phyloP scores from a whole-genome alignment of 2,113 vertebrate genomes.

The Mirza zaza region DNA sequence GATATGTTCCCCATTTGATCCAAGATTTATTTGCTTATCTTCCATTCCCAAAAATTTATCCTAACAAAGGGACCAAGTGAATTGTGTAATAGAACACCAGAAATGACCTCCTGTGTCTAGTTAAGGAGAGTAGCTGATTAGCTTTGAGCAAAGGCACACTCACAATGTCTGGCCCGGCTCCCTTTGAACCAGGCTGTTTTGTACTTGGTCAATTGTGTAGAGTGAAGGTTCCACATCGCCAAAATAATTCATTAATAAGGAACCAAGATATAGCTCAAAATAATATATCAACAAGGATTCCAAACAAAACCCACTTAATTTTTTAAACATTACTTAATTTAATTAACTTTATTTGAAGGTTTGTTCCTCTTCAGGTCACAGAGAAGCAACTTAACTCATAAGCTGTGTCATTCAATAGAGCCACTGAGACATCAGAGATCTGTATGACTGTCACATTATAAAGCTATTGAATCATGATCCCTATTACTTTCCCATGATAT shows the following conservation, averaged over 20 bases:
- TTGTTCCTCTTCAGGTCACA: slow-evolving; percentile 1
- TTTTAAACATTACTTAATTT: slow-evolving; percentile 3
- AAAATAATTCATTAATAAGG: not conserved
- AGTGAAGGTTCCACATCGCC: not conserved
- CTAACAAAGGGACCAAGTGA: not conserved
- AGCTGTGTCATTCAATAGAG: not conserved
- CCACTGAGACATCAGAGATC: not conserved
- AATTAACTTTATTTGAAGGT: not conserved
- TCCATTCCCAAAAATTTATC: not conserved
- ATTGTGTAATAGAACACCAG: not conserved
- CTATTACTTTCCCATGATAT: not conserved
- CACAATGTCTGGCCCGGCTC: not conserved
- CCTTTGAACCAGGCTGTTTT: not conserved
- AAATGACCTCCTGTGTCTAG: not conserved
- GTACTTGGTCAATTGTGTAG: not conserved
- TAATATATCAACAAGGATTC: not conserved
- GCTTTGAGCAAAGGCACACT: not conserved
- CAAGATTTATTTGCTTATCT: not conserved
- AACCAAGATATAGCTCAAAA: not conserved
- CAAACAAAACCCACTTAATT: not conserved
- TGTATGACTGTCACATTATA: not conserved
- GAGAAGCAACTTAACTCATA: not conserved
- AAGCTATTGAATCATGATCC: not conserved
- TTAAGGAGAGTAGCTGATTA: not conserved
- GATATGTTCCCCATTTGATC: not conserved